These are phyloP conservation scores for Ochotona curzoniae DNA, from an alignment of 2,113 vertebrate species.

Conservation along the genomic window DNA sequence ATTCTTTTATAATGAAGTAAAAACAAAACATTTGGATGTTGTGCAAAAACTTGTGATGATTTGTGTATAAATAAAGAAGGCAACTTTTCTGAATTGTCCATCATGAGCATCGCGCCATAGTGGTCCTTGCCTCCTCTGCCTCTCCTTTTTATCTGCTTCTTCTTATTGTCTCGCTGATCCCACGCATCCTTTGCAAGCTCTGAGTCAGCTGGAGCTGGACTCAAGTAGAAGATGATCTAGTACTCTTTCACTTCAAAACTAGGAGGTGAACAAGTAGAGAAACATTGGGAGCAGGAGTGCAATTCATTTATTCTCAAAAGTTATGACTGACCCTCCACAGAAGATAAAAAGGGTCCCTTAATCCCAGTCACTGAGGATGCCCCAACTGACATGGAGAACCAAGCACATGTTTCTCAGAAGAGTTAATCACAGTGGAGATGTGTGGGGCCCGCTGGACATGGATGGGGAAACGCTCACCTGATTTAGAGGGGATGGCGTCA, in stretches of 20 bases:
- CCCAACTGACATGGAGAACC: neutral
- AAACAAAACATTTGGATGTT: too few relatives aligned
- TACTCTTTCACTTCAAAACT: neutral
- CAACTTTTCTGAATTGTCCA: too few relatives aligned
- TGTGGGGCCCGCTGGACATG: neutral
- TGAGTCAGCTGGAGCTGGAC: too few relatives aligned
- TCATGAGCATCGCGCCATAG: too few relatives aligned
- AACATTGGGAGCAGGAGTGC: neutral
- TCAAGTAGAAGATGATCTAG: neutral
- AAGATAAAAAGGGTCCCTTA: neutral
- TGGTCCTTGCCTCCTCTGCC: too few relatives aligned
- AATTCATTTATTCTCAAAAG: neutral
- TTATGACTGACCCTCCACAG: neutral
- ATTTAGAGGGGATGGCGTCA: neutral
- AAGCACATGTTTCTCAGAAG: neutral
- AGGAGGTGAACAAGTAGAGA: neutral
- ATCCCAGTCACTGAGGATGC: neutral
- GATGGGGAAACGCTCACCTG: neutral
- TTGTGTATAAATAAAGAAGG: too few relatives aligned
- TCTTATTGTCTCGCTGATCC: too few relatives aligned
- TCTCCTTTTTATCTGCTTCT: too few relatives aligned
- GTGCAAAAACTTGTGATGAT: too few relatives aligned
- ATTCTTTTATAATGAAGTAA: too few relatives aligned
- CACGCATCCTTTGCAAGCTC: too few relatives aligned
- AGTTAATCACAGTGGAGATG: rapidly evolving